phyloP scores from a whole-genome alignment of 2,113 vertebrate genomes.

The Gadus macrocephalus region DNA sequence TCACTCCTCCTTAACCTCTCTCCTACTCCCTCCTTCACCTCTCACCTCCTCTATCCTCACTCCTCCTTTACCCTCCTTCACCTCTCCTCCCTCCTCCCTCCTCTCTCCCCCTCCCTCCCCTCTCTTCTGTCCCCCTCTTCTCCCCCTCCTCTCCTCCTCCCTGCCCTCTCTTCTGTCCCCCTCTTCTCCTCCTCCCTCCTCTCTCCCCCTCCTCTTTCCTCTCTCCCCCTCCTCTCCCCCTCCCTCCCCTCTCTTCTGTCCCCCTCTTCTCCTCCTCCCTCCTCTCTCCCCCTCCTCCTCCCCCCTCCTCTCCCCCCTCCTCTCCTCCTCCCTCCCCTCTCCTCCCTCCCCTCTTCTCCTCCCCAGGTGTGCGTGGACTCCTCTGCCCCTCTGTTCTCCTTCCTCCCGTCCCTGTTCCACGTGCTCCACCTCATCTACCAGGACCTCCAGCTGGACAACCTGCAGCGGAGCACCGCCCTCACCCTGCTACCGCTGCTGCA shows the following conservation, averaged over 20 bases:
- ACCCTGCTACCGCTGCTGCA: slow-evolving; percentile 87
- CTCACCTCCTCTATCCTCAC: too few relatives aligned
- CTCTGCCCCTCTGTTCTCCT: slow-evolving; percentile 85
- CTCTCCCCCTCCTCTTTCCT: too few relatives aligned
- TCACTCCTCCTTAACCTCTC: slow-evolving; percentile 25
- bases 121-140: too few relatives aligned
- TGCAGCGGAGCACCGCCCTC: slow-evolving; percentile 84
- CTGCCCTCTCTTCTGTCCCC: neutral
- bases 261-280: too few relatives aligned
- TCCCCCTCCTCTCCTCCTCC: neutral
- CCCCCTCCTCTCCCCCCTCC: neutral
- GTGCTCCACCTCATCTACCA: slow-evolving; percentile 94
- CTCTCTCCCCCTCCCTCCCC: too few relatives aligned
- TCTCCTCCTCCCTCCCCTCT: neutral
- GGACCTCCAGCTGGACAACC: slow-evolving; percentile 89
- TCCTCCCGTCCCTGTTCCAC: slow-evolving; percentile 90
- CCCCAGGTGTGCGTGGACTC: slow-evolving; percentile 79
- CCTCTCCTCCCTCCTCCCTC: too few relatives aligned
- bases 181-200: too few relatives aligned
- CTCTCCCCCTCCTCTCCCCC: too few relatives aligned
- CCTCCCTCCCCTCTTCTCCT: slow-evolving; percentile 38
- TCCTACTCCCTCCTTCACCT: neutral
- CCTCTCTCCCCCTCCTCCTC: neutral
- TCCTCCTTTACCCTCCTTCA: too few relatives aligned
- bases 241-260: too few relatives aligned